Evolutionary conservation across 2,888 invertebrate genomes (phyloP).

Genomic region (Brassicogethes aeneus): DNA sequence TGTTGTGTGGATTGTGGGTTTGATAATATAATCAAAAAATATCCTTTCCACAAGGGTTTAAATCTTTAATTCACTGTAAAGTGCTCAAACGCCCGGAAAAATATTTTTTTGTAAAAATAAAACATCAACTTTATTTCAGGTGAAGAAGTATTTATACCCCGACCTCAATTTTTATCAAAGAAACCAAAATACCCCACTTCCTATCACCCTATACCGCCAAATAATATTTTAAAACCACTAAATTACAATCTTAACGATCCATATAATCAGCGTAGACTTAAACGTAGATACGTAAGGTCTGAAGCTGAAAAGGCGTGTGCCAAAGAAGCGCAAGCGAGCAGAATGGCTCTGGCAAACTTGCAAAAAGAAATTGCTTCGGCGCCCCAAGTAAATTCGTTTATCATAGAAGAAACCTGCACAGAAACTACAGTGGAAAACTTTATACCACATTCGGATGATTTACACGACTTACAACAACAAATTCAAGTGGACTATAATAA

Average conservation of each 20-base stretch:
- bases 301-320: slow-evolving; percentile 39
- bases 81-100: no score
- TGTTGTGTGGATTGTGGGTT: no score
- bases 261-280: slow-evolving; percentile 27
- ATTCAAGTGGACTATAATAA: slow-evolving; percentile 26
- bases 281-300: slow-evolving; percentile 28
- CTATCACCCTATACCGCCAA: slow-evolving; percentile 20
- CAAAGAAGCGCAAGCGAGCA: slow-evolving; percentile 40
- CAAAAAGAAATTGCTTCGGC: slow-evolving; percentile 39
- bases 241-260: slow-evolving; percentile 21
- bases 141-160: slow-evolving; percentile 31
- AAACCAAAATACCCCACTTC: slow-evolving; percentile 37
- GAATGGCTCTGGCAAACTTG: slow-evolving; percentile 39
- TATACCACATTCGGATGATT: slow-evolving; percentile 30
- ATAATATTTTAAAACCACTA: slow-evolving; percentile 17
- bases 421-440: slow-evolving; percentile 39
- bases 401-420: slow-evolving; percentile 37
- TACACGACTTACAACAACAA: slow-evolving; percentile 21
- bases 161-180: slow-evolving; percentile 35
- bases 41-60: no score
- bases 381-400: slow-evolving; percentile 32
- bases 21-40: no score
- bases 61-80: no score
- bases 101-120: no score
- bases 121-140: no score